These are phyloP conservation scores for Drosophila cardini DNA, from an alignment of 1,140 invertebrate species.

Conservation along the genomic window DNA sequence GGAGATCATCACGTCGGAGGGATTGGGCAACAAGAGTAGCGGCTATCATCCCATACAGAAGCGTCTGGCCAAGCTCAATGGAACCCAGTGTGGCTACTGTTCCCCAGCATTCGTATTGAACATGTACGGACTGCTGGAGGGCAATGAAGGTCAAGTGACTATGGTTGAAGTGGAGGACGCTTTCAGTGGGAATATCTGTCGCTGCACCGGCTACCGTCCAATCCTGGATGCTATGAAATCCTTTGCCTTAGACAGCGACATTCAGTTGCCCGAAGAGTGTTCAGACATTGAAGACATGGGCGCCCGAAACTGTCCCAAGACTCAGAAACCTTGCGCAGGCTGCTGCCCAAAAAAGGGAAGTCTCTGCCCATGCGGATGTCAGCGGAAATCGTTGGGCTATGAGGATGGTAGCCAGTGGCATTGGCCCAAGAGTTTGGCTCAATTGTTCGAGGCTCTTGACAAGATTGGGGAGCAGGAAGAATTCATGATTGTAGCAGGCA, in stretches of 20 bases:
- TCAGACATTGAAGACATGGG: constrained; percentile 69
- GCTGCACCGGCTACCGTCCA: constrained; percentile 94
- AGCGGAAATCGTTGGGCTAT: constrained; percentile 79
- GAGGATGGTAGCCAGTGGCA: constrained; percentile 71
- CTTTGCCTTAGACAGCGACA: constrained; percentile 88
- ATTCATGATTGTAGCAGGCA: constrained; percentile 86
- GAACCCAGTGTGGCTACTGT: constrained; percentile 93
- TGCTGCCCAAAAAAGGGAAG: constrained; percentile 58
- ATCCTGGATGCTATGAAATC: constrained; percentile 94
- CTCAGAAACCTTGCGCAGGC: constrained; percentile 49
- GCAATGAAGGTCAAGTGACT: constrained; percentile 85
- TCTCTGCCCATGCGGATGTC: constrained; percentile 53
- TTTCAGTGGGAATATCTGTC: constrained; percentile 93
- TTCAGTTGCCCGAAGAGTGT: constrained; percentile 86
- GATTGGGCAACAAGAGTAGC: constrained; percentile 88
- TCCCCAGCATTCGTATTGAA: constrained; percentile 94
- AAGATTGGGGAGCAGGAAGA: constrained; percentile 83
- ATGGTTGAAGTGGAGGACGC: constrained; percentile 91
- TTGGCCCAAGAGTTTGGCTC: constrained; percentile 84
- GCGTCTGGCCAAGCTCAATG: constrained; percentile 89
- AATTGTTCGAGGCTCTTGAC: constrained; percentile 87
- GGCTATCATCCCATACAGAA: constrained; percentile 91
- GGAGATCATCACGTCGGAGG: constrained; percentile 92
- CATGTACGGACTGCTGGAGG: constrained; percentile 89
- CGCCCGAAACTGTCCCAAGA: constrained; percentile 61